Evolutionary conservation across 2,797 vertebrate species (phyloP).

Genomic region (Buphagus erythrorhynchus): DNA sequence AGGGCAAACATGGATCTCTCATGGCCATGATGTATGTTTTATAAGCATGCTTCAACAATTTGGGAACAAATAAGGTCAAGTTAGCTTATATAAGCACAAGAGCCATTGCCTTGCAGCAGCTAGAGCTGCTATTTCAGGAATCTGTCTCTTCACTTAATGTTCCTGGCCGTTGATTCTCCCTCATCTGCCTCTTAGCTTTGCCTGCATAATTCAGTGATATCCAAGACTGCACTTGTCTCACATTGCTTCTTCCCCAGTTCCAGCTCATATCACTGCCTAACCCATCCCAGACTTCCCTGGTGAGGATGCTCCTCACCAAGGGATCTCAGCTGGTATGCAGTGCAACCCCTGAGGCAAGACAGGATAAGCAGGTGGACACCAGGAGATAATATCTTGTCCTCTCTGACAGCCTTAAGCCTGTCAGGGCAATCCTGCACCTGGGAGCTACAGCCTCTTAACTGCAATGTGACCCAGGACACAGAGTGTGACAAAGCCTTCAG

Average conservation of each 20-base stretch:
- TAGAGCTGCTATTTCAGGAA: constrained; percentile 33
- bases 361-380: not conserved
- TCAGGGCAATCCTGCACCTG: not conserved
- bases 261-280: not conserved
- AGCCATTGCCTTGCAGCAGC: constrained; percentile 24
- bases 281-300: not conserved
- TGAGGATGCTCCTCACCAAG: not conserved
- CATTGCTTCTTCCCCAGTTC: not conserved
- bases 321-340: not conserved
- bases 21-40: not conserved
- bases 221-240: not conserved
- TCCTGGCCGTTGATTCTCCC: not conserved
- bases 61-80: constrained; percentile 55
- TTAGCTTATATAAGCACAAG: constrained; percentile 45
- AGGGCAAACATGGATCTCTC: not conserved
- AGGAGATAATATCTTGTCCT: not conserved
- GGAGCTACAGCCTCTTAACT: not conserved
- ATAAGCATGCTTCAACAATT: not conserved
- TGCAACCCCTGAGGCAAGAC: not conserved
- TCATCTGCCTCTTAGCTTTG: constrained; percentile 23
- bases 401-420: not conserved
- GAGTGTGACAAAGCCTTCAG: not conserved
- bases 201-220: not conserved
- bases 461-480: not conserved
- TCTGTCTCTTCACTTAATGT: constrained; percentile 39